These are phyloP conservation scores for Trypoxylus dichotomus DNA, from an alignment of 1,140 invertebrate species.

Conservation along the genomic window DNA sequence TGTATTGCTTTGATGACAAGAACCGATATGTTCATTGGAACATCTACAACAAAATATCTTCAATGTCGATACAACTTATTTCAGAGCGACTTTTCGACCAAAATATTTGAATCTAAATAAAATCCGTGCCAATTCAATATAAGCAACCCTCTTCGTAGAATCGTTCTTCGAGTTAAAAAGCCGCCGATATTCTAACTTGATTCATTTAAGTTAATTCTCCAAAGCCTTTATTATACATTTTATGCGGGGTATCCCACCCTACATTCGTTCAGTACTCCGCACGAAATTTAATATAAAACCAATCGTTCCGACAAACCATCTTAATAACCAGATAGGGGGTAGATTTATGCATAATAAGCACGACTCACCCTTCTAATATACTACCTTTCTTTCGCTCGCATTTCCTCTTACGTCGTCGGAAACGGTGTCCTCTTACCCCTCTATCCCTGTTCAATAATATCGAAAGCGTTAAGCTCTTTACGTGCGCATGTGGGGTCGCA, in stretches of 20 bases:
- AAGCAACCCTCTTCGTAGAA: no score
- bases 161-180: no score
- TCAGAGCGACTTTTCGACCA: no score
- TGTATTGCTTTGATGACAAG: no score
- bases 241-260: background rate
- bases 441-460: background rate
- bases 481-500: background rate
- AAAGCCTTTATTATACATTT: background rate
- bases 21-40: no score
- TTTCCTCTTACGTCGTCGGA: no score
- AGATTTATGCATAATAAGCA: background rate
- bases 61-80: no score
- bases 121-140: no score
- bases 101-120: no score
- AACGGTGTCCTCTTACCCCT: no score
- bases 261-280: background rate
- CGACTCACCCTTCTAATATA: background rate
- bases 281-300: conserved; percentile 4
- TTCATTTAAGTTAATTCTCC: background rate
- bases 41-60: no score
- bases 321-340: background rate
- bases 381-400: background rate
- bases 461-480: conserved; percentile 1
- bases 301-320: background rate
- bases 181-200: background rate